Conservation (phyloP, 2,113 vertebrate species). For the Atlantisia rogersi region DNA sequence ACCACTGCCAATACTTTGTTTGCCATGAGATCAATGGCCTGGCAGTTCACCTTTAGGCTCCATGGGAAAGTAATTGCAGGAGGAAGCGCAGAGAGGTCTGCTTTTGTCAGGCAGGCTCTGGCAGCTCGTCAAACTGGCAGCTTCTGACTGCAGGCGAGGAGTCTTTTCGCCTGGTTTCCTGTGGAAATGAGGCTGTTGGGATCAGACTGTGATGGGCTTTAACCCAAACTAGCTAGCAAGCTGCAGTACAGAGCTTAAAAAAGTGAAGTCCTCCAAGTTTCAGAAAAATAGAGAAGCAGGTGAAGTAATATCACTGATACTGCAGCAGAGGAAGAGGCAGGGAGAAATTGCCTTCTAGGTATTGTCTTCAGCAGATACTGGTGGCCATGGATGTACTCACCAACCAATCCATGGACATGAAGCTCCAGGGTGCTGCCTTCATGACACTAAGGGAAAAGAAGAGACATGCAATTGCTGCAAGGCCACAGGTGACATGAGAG, state of each 20-base stretch:
- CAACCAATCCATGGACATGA: neutral
- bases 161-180: neutral
- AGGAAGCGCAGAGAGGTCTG: neutral
- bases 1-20: neutral
- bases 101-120: neutral
- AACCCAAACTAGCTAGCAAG: neutral
- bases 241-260: neutral
- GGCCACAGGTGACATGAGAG: neutral
- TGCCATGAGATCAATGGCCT: neutral
- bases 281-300: neutral
- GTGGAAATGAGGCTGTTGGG: neutral
- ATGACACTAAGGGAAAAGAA: neutral
- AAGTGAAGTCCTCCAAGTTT: neutral
- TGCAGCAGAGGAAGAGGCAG: neutral
- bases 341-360: neutral
- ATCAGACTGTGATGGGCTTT: neutral
- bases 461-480: neutral
- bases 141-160: neutral
- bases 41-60: neutral
- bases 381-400: neutral
- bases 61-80: neutral
- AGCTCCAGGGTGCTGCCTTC: neutral
- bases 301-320: neutral
- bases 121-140: constrained; percentile 4
- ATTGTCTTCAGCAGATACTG: neutral